These are phyloP conservation scores for Ctenochaetus hawaiiensis DNA, from an alignment of 2,797 vertebrate genomes.

Conservation along the genomic window DNA sequence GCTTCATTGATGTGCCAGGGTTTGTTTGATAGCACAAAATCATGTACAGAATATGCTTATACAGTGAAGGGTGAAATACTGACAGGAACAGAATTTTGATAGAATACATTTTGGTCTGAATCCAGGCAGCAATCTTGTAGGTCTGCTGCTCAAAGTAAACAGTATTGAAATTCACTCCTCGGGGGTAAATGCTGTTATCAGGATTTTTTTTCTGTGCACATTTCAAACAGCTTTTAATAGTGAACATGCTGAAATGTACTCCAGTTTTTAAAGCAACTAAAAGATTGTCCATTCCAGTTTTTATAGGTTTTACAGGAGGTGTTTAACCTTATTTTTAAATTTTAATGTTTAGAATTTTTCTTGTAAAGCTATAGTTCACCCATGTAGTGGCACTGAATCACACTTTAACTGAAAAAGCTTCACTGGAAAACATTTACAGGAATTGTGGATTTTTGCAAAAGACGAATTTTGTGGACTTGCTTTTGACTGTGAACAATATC, in stretches of 20 bases:
- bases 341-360: not conserved
- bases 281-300: conserved; percentile 1
- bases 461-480: not conserved
- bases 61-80: conserved; percentile 77
- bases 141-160: conserved; percentile 74
- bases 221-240: conserved; percentile 52
- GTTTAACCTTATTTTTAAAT: not conserved
- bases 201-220: conserved; percentile 27
- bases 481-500: not conserved
- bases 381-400: not conserved
- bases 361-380: not conserved
- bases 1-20: conserved; percentile 83
- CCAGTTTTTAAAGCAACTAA: conserved; percentile 12
- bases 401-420: not conserved
- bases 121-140: conserved; percentile 72
- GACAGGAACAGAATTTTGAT: conserved; percentile 76
- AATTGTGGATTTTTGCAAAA: not conserved
- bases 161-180: conserved; percentile 74
- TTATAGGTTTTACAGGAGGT: not conserved
- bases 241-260: conserved; percentile 37
- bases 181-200: conserved; percentile 55
- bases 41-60: conserved; percentile 79
- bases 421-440: not conserved
- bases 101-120: conserved; percentile 73
- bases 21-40: conserved; percentile 85